Evolutionary conservation across 2,888 invertebrate genomes (phyloP).

Genomic region (Rhabditoides inermis): DNA sequence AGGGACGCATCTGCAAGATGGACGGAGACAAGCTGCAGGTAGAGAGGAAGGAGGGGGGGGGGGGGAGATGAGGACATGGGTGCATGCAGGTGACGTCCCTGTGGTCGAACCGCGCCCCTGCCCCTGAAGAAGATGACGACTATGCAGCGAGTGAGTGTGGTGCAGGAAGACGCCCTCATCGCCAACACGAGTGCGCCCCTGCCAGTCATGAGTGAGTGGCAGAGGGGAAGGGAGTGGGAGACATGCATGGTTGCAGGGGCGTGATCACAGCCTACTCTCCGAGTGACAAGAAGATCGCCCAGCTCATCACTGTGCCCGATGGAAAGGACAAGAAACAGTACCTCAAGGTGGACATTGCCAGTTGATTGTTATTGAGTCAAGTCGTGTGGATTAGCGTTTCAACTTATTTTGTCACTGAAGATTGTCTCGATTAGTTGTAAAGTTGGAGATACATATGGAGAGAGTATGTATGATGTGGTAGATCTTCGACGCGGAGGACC

Average conservation of each 20-base stretch:
- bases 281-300: slow-evolving; percentile 29
- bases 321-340: slow-evolving; percentile 44
- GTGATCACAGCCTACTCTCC: slow-evolving; percentile 24
- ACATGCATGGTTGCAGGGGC: slow-evolving; percentile 15
- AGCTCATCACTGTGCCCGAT: slow-evolving; percentile 32
- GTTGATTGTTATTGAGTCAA: neutral
- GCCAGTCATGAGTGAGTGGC: slow-evolving; percentile 25
- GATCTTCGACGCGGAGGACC: slow-evolving; percentile 23
- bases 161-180: slow-evolving; percentile 20
- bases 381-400: neutral
- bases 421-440: too few relatives aligned
- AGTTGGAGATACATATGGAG: too few relatives aligned
- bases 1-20: slow-evolving; percentile 25
- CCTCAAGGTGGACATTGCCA: slow-evolving; percentile 13
- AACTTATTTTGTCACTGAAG: neutral
- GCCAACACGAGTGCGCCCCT: slow-evolving; percentile 23
- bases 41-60: too few relatives aligned
- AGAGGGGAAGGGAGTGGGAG: neutral
- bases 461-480: too few relatives aligned
- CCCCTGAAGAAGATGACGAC: slow-evolving; percentile 28
- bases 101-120: slow-evolving; percentile 38
- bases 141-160: slow-evolving; percentile 18
- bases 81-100: slow-evolving; percentile 32
- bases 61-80: too few relatives aligned
- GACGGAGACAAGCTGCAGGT: slow-evolving; percentile 6